Percentiles rank a stretch among this genome's conserved stretches.
These are phyloP conservation scores for Agelas oroides DNA, from an alignment of 37 sponge, comb jelly and placozoan species.

Conservation along the genomic window DNA sequence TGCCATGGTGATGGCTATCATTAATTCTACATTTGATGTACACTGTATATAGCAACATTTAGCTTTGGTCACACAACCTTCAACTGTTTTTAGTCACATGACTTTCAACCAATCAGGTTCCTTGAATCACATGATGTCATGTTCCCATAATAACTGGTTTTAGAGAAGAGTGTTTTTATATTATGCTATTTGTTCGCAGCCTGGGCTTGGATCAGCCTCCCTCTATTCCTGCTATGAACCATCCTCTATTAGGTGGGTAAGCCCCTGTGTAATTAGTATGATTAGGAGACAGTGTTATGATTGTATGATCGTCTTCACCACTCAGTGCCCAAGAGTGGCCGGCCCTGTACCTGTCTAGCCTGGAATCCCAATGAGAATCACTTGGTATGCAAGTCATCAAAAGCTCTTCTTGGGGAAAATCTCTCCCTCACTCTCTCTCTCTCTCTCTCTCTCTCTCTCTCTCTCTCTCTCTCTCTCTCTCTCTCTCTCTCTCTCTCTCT, in stretches of 20 bases:
- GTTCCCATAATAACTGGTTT: too few species aligned
- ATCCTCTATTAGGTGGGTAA: slow-evolving; percentile 14
- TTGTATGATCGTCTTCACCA: background rate
- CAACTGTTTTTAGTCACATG: too few species aligned
- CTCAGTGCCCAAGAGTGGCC: slow-evolving; percentile 42
- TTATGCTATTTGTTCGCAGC: background rate
- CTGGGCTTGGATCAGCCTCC: slow-evolving; percentile 25
- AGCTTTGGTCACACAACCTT: too few species aligned
- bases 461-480: too few species aligned
- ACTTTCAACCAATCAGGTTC: too few species aligned
- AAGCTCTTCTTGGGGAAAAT: background rate
- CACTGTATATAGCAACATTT: too few species aligned
- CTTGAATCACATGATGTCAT: too few species aligned
- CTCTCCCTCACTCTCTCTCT: slow-evolving; percentile 5
- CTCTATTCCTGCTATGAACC: background rate
- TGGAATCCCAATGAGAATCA: slow-evolving; percentile 61
- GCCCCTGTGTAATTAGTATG: background rate
- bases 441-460: background rate
- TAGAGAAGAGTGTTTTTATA: too few species aligned
- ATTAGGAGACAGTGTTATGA: background rate
- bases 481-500: too few species aligned
- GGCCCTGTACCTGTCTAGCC: slow-evolving; percentile 59
- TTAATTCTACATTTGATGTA: too few species aligned
- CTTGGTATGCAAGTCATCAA: slow-evolving; percentile 28
- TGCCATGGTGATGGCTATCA: too few species aligned